A percentile compares a stretch with the other conserved stretches of the same genome.
phyloP scores from a whole-genome alignment of 2,797 vertebrate genomes.

The Podarcis siculus region DNA sequence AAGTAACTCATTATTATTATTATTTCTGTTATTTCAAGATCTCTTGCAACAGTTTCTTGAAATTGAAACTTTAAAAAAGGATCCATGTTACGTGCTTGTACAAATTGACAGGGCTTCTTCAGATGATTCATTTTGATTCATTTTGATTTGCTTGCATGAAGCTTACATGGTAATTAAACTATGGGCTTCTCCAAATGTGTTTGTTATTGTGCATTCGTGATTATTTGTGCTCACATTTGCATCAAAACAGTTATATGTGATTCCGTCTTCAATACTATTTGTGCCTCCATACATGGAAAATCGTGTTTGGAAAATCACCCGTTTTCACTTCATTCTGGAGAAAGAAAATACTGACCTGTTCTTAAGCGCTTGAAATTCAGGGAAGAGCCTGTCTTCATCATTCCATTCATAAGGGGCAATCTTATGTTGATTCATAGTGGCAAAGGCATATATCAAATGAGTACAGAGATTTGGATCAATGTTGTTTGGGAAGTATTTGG shows the following conservation, averaged over 20 bases:
- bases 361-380: conserved; percentile 77
- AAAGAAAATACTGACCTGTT: conserved; percentile 60
- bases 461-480: conserved; percentile 82
- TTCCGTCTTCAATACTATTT: too few species aligned
- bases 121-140: too few species aligned
- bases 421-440: conserved; percentile 78
- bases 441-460: conserved; percentile 80
- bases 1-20: not conserved
- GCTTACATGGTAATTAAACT: too few species aligned
- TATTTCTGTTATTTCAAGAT: not conserved
- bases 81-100: not conserved
- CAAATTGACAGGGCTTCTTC: too few species aligned
- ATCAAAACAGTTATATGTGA: too few species aligned
- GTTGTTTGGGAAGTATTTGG: conserved; percentile 75
- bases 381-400: conserved; percentile 75
- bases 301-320: too few species aligned
- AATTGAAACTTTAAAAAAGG: not conserved
- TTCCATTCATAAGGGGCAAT: conserved; percentile 81
- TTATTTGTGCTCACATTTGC: too few species aligned
- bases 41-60: not conserved
- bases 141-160: too few species aligned
- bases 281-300: too few species aligned
- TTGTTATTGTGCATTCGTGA: too few species aligned
- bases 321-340: not conserved
- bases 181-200: too few species aligned